A percentile compares a stretch with the other conserved stretches of the same genome.
These are phyloP conservation scores for Thereva unica DNA, from an alignment of 2,888 invertebrate species.

Conservation along the genomic window DNA sequence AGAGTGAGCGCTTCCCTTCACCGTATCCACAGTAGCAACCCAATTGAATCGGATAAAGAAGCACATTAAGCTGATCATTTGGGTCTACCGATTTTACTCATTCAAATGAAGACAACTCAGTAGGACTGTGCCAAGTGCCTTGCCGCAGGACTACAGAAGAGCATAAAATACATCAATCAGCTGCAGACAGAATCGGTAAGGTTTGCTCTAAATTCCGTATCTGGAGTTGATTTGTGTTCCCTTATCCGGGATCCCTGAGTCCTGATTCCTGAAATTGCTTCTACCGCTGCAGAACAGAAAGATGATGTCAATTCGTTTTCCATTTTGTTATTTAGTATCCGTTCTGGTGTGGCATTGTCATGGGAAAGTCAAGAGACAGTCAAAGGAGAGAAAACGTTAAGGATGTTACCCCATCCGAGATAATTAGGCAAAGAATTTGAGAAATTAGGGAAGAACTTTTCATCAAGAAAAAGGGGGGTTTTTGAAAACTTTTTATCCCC, in stretches of 20 bases:
- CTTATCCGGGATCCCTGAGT: not conserved
- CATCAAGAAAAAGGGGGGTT: conserved; percentile 1
- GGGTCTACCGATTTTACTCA: conserved; percentile 22
- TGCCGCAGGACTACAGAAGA: not conserved
- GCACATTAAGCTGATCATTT: conserved; percentile 28
- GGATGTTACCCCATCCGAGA: conserved; percentile 7
- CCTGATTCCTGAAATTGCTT: not conserved
- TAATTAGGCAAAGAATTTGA: conserved; percentile 21
- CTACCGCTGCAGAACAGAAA: not conserved
- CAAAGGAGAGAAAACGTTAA: not conserved
- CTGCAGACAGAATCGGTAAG: conserved; percentile 14
- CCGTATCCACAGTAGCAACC: conserved; percentile 3
- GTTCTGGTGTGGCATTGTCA: not conserved
- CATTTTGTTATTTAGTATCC: not conserved
- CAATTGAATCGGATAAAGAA: conserved; percentile 28
- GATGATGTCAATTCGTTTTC: not conserved
- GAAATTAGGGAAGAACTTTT: conserved; percentile 14
- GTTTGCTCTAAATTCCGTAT: not conserved
- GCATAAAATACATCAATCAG: conserved; percentile 11
- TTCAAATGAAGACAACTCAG: conserved; percentile 12
- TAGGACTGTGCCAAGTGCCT: not conserved
- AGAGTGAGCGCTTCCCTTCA: too few species aligned
- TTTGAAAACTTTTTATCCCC: conserved; percentile 12
- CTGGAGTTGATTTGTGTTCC: not conserved
- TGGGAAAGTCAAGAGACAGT: conserved; percentile 1